A percentile compares a stretch with the other conserved stretches of the same genome.
Conservation (phyloP, 53 echinoderm and acorn worm genomes). For the Arbacia lixula region DNA sequence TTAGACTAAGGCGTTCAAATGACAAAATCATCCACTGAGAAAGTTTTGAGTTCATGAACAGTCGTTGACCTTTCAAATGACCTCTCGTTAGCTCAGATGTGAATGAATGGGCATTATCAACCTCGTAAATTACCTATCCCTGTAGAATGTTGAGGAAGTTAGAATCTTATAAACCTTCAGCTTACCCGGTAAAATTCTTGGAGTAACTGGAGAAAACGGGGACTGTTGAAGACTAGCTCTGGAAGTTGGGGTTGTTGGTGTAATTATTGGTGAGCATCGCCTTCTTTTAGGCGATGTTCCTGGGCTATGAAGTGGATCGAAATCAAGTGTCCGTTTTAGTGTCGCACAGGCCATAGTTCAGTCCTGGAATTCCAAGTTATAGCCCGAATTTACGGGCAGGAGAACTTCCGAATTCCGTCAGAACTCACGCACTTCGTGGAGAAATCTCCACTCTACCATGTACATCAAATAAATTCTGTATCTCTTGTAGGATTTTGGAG, state of each 20-base stretch:
- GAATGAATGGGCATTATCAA: too few relatives aligned
- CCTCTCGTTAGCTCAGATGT: too few relatives aligned
- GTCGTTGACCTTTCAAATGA: too few relatives aligned
- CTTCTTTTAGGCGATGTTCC: slow-evolving; percentile 92
- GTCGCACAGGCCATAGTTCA: slow-evolving; percentile 95
- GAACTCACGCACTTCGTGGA: background rate
- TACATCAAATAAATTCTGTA: background rate
- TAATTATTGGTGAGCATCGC: slow-evolving; percentile 87
- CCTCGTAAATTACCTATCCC: too few relatives aligned
- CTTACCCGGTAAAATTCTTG: slow-evolving; percentile 90
- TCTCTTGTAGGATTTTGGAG: background rate
- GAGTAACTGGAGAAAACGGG: slow-evolving; percentile 89
- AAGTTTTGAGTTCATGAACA: too few relatives aligned
- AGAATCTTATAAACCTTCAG: background rate
- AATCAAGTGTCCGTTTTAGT: slow-evolving; percentile 98
- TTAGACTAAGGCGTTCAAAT: too few relatives aligned
- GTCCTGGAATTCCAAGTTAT: background rate
- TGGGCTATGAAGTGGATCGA: slow-evolving; percentile 97
- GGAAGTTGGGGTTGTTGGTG: slow-evolving; percentile 84
- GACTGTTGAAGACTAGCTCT: slow-evolving; percentile 89
- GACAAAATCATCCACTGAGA: too few relatives aligned
- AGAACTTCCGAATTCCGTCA: slow-evolving; percentile 12
- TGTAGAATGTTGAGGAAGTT: too few relatives aligned
- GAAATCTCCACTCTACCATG: slow-evolving; percentile 2
- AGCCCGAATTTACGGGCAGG: background rate